Conservation (phyloP, 2,113 vertebrate species). For the Micromys minutus region DNA sequence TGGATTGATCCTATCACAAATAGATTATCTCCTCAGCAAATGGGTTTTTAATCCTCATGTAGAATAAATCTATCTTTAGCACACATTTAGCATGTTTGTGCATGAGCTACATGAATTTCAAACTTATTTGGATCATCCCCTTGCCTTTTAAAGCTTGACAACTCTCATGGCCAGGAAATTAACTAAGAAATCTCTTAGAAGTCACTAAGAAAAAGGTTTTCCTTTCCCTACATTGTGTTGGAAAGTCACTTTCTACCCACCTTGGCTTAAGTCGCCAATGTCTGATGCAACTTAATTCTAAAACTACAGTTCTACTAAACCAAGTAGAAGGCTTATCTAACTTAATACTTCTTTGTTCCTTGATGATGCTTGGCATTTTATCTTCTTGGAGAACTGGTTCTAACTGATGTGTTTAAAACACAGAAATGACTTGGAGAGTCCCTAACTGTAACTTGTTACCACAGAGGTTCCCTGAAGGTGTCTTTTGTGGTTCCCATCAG, state of each 20-base stretch:
- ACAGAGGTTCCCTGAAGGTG: slow-evolving; percentile 65
- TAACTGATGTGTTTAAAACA: slow-evolving; percentile 60
- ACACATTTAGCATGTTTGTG: slow-evolving; percentile 43
- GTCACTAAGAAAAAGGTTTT: not conserved
- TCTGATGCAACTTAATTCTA: slow-evolving; percentile 18
- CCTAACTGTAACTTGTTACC: slow-evolving; percentile 45
- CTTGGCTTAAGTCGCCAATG: not conserved
- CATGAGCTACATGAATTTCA: not conserved
- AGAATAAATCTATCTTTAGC: slow-evolving; percentile 29
- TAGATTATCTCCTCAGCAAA: slow-evolving; percentile 39
- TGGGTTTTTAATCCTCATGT: slow-evolving; percentile 48
- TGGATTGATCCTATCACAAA: slow-evolving; percentile 33
- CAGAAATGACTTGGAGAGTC: slow-evolving; percentile 63
- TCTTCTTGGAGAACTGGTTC: not conserved
- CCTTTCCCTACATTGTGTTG: not conserved
- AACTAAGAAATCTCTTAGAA: slow-evolving; percentile 29
- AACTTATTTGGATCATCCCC: not conserved
- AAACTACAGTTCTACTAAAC: not conserved
- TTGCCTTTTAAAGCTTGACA: not conserved
- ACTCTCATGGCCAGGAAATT: not conserved
- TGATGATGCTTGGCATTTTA: slow-evolving; percentile 40
- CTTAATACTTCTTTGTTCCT: not conserved
- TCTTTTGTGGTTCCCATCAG: slow-evolving; percentile 65
- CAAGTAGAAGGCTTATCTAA: slow-evolving; percentile 9
- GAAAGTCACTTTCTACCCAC: not conserved